Conservation (phyloP, 1,140 invertebrate genomes). For the Glomeris maerens region DNA sequence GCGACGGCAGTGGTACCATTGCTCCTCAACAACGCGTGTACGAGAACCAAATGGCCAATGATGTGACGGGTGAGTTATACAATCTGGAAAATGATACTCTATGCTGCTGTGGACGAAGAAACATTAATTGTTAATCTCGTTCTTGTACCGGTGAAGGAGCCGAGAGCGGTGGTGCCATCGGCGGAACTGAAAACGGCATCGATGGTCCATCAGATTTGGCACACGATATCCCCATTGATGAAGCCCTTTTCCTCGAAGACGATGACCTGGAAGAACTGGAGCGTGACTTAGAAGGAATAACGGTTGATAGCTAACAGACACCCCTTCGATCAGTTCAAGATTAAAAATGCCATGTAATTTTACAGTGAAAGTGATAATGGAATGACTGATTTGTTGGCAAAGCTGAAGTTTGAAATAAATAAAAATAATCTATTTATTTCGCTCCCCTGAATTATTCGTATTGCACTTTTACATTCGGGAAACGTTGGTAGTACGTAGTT, state of each 20-base stretch:
- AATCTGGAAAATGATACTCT: background rate
- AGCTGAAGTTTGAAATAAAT: no score
- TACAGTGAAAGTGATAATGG: no score
- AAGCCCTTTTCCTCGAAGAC: conserved; percentile 81
- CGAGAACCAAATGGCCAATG: conserved; percentile 28
- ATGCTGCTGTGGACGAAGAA: background rate
- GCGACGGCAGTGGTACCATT: conserved; percentile 39
- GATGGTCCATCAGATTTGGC: conserved; percentile 15
- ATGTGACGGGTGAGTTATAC: conserved; percentile 17
- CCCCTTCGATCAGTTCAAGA: no score
- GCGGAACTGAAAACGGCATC: background rate
- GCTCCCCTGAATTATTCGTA: no score
- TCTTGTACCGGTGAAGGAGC: conserved; percentile 3
- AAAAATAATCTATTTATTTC: no score
- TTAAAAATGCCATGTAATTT: no score
- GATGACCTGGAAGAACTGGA: conserved; percentile 57
- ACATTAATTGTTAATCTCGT: background rate
- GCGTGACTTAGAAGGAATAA: conserved; percentile 67
- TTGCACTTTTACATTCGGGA: no score
- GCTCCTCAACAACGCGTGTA: conserved; percentile 22
- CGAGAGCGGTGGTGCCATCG: background rate
- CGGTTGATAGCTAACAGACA: no score
- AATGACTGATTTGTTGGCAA: no score
- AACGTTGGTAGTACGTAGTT: no score
- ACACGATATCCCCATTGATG: conserved; percentile 62